phyloP scores from a whole-genome alignment of 2,113 vertebrate genomes.

The Poicephalus meyeri region DNA sequence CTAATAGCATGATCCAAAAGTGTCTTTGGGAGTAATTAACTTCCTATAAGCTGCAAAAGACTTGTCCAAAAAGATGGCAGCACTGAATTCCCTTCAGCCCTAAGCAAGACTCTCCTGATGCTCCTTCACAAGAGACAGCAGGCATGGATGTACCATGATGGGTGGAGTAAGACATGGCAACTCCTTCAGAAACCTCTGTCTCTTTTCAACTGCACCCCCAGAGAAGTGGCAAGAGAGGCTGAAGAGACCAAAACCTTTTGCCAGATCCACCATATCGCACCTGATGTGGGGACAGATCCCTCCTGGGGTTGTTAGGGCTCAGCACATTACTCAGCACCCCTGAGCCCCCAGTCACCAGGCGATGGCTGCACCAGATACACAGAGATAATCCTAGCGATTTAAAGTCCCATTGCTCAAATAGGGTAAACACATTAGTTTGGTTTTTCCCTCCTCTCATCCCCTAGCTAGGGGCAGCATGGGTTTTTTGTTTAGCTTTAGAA shows the following conservation, averaged over 20 bases:
- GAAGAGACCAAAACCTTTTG: neutral
- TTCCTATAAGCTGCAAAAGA: neutral
- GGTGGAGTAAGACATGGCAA: neutral
- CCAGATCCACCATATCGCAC: neutral
- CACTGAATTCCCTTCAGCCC: neutral
- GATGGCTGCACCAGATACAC: rapidly evolving
- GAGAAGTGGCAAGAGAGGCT: neutral
- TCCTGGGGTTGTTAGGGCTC: neutral
- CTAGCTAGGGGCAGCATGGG: neutral
- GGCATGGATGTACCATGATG: rapidly evolving
- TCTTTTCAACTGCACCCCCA: neutral
- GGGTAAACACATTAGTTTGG: neutral
- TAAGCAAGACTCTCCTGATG: neutral
- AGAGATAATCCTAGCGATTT: rapidly evolving
- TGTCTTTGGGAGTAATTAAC: neutral
- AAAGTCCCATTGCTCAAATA: rapidly evolving
- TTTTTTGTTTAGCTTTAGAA: neutral
- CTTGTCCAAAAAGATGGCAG: neutral
- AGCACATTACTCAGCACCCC: rapidly evolving
- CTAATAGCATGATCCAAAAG: neutral
- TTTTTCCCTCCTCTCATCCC: neutral
- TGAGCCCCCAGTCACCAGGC: rapidly evolving
- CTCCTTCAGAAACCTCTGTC: neutral
- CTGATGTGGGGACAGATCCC: neutral
- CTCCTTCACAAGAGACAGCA: neutral